Percentiles rank a stretch among this genome's conserved stretches.
Evolutionary conservation across 2,888 invertebrate species (phyloP).

Genomic region (Aquatica leii): DNA sequence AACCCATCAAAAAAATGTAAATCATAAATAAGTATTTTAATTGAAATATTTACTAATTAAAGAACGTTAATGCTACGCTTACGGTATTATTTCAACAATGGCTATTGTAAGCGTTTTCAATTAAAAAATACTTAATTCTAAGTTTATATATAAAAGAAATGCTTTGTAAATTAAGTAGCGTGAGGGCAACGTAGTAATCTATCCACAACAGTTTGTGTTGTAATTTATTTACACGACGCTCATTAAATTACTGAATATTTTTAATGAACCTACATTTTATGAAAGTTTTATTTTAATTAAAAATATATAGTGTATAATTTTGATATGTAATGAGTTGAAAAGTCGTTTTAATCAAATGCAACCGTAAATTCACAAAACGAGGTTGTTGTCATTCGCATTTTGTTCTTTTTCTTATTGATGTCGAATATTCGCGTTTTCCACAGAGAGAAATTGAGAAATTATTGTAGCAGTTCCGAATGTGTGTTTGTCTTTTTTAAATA

Average conservation of each 20-base stretch:
- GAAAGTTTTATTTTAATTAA: slow-evolving; percentile 2
- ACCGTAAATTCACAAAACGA: no score
- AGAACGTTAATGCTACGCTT: no score
- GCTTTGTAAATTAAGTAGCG: not conserved
- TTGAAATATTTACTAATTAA: not conserved
- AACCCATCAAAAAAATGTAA: slow-evolving; percentile 3
- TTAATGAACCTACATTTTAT: slow-evolving; percentile 3
- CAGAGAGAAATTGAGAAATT: no score
- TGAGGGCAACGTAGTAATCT: not conserved
- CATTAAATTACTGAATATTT: not conserved
- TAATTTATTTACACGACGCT: slow-evolving; percentile 2
- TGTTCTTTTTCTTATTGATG: no score
- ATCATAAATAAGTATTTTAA: no score
- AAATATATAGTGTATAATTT: slow-evolving; percentile 5
- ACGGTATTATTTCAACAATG: not conserved
- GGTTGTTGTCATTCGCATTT: no score
- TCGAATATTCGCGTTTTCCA: no score
- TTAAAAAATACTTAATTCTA: no score
- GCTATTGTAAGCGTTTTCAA: not conserved
- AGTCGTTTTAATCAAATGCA: not conserved
- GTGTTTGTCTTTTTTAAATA: slow-evolving; percentile 5
- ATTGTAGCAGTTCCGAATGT: no score
- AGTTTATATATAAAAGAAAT: not conserved
- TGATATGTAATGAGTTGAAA: slow-evolving; percentile 8
- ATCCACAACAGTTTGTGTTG: not conserved